Conservation (phyloP, 2,888 invertebrate species). For the Argyresthia goedartella region DNA sequence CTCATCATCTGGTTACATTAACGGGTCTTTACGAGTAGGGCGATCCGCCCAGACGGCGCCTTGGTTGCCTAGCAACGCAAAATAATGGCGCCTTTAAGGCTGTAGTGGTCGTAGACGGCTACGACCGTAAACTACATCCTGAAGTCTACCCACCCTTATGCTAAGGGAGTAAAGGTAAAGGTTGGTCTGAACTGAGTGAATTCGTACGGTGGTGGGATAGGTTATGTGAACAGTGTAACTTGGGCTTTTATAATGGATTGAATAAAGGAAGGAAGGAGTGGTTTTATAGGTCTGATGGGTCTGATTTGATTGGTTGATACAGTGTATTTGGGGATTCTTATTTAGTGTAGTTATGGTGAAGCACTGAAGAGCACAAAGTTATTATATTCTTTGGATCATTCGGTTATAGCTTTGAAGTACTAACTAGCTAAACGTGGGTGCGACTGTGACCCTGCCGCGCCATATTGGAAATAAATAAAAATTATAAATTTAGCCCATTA, state of each 20-base stretch:
- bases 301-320: not conserved
- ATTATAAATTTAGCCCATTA: no score
- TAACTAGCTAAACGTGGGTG: no score
- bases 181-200: not conserved
- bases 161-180: not conserved
- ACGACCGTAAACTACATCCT: not conserved
- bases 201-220: not conserved
- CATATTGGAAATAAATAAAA: no score
- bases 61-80: constrained; percentile 3
- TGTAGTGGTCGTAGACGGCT: constrained; percentile 4
- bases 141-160: not conserved
- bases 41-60: constrained; percentile 3
- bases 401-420: no score
- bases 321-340: no score
- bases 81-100: constrained; percentile 1
- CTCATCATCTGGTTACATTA: no score
- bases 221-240: not conserved
- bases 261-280: not conserved
- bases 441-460: no score
- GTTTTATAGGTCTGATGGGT: not conserved
- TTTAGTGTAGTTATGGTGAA: no score
- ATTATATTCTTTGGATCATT: no score
- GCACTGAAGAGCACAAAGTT: no score
- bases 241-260: not conserved
- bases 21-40: not conserved